Percentiles rank a stretch among this genome's conserved stretches.
phyloP scores from a whole-genome alignment of 2,888 invertebrate genomes.

The Ramazzottius varieornatus region DNA sequence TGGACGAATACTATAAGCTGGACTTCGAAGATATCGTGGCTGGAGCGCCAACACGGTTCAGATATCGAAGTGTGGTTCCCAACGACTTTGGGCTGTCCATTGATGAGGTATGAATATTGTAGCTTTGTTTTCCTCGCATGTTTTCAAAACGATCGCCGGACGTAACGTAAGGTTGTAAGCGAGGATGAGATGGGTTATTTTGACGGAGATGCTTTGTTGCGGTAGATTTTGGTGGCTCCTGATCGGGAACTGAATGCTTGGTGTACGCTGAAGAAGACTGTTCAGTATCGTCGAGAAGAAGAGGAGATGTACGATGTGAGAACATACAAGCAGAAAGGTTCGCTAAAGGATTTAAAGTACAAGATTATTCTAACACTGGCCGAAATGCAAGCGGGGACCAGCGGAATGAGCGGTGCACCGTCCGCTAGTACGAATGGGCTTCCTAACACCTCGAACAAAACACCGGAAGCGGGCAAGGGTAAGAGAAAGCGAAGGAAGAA shows the following conservation, averaged over 20 bases:
- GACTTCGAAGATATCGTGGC: slow-evolving; percentile 83
- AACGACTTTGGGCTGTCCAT: slow-evolving; percentile 68
- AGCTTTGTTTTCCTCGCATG: not conserved
- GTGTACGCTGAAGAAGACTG: slow-evolving; percentile 66
- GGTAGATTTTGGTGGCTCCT: slow-evolving; percentile 58
- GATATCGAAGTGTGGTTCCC: slow-evolving; percentile 48
- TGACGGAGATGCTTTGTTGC: slow-evolving; percentile 11
- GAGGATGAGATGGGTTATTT: not conserved
- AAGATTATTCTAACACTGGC: slow-evolving; percentile 28
- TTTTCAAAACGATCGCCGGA: too few species aligned
- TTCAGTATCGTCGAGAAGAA: slow-evolving; percentile 33
- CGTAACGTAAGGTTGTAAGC: too few species aligned
- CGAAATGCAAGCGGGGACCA: not conserved
- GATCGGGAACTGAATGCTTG: slow-evolving; percentile 81
- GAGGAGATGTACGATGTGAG: slow-evolving; percentile 52
- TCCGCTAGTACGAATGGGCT: too few species aligned
- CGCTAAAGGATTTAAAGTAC: slow-evolving; percentile 43
- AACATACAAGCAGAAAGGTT: slow-evolving; percentile 43
- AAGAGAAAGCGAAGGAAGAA: slow-evolving; percentile 23
- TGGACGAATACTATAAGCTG: slow-evolving; percentile 77
- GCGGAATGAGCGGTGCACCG: not conserved
- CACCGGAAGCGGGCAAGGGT: slow-evolving; percentile 28
- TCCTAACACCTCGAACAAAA: too few species aligned
- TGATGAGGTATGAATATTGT: slow-evolving; percentile 44
- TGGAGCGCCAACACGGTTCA: slow-evolving; percentile 58